A percentile compares a stretch with the other conserved stretches of the same genome.
These are phyloP conservation scores for Diprion similis DNA, from an alignment of 1,140 invertebrate species.

Conservation along the genomic window DNA sequence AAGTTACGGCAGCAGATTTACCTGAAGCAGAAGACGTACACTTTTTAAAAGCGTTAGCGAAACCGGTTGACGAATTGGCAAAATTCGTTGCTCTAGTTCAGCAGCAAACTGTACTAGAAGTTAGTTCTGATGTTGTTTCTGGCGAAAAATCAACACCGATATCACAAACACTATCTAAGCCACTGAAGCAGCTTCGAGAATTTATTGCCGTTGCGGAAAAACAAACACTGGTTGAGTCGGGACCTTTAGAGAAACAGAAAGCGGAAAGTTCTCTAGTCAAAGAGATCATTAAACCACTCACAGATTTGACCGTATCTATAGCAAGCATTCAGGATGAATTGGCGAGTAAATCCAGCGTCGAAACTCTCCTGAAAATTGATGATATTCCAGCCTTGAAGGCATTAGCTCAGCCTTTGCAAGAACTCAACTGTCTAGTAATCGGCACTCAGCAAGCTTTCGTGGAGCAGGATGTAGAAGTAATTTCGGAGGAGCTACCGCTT, in stretches of 20 bases:
- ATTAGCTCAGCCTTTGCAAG: conserved; percentile 57
- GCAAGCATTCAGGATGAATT: conserved; percentile 47
- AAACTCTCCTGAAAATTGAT: not conserved
- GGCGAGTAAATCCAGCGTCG: conserved; percentile 24
- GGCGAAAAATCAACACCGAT: conserved; percentile 26
- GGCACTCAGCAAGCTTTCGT: conserved; percentile 55
- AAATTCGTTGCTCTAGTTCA: conserved; percentile 20
- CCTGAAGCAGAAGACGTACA: conserved; percentile 13
- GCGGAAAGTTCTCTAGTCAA: conserved; percentile 23
- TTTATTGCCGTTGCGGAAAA: conserved; percentile 10
- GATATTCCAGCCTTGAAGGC: conserved; percentile 31
- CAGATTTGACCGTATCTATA: conserved; percentile 52
- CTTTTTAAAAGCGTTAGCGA: conserved; percentile 33
- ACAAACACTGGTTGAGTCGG: not conserved
- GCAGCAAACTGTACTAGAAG: conserved; percentile 37
- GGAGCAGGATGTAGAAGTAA: conserved; percentile 51
- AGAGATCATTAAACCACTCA: conserved; percentile 45
- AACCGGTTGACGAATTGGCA: conserved; percentile 34
- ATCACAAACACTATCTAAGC: conserved; percentile 52
- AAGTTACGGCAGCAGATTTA: conserved; percentile 45
- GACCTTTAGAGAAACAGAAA: conserved; percentile 28
- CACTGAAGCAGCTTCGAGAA: conserved; percentile 46
- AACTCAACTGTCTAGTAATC: conserved; percentile 57
- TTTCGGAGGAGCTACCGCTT: conserved; percentile 1
- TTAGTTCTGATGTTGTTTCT: conserved; percentile 17